phyloP scores from a whole-genome alignment of 2,888 invertebrate species.

The Dione vanillae region DNA sequence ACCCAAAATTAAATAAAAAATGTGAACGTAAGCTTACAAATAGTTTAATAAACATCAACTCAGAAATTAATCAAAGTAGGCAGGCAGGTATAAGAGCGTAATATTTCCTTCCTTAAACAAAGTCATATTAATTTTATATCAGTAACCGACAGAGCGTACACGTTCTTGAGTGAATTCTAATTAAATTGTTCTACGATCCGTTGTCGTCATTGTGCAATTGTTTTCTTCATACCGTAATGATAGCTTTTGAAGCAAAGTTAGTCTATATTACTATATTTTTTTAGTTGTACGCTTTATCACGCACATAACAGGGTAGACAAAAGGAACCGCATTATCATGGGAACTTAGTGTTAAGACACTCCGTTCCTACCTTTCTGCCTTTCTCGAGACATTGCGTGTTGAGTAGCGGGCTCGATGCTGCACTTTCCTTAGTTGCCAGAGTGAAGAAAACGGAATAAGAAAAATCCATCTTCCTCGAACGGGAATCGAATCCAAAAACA shows the following conservation, averaged over 20 bases:
- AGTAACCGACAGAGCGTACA: slow-evolving; percentile 12
- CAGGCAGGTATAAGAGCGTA: not conserved
- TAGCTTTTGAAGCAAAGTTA: not conserved
- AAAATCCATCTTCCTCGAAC: too few relatives aligned
- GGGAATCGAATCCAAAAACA: too few relatives aligned
- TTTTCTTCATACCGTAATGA: slow-evolving; percentile 1
- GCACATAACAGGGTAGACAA: too few relatives aligned
- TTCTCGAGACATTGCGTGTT: too few relatives aligned
- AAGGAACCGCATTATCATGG: too few relatives aligned
- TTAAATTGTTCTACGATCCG: slow-evolving; percentile 13
- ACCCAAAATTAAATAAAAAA: too few relatives aligned
- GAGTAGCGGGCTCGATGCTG: too few relatives aligned
- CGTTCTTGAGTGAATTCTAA: slow-evolving; percentile 18
- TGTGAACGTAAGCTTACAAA: not conserved
- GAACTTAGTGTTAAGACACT: too few relatives aligned
- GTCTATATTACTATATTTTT: not conserved
- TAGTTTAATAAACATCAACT: not conserved
- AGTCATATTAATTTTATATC: slow-evolving; percentile 11
- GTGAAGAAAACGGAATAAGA: too few relatives aligned
- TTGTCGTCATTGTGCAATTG: slow-evolving; percentile 9
- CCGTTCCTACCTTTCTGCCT: too few relatives aligned
- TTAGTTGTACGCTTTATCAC: too few relatives aligned
- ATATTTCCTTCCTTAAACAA: slow-evolving; percentile 28
- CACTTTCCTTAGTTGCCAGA: too few relatives aligned
- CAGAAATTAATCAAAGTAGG: slow-evolving; percentile 5